A percentile compares a stretch with the other conserved stretches of the same genome.
Evolutionary conservation across 2,888 invertebrate species (phyloP).

Genomic region (Pollenia labialis): DNA sequence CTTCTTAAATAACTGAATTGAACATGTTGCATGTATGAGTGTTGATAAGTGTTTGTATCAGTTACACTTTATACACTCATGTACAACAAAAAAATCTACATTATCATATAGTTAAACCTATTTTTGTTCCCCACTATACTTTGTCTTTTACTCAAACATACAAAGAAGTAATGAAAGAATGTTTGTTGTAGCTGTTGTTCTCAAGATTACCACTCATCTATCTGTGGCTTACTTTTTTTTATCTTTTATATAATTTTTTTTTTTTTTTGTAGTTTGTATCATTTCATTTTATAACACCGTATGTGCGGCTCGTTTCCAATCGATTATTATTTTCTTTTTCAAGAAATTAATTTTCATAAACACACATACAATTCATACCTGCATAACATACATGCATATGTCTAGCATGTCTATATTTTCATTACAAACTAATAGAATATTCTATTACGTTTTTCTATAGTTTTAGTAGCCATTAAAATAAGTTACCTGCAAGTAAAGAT

Average conservation of each 20-base stretch:
- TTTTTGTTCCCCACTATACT: background rate
- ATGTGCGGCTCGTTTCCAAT: constrained; percentile 19
- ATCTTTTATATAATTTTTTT: background rate
- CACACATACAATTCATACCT: no score
- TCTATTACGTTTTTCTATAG: constrained; percentile 12
- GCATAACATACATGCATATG: no score
- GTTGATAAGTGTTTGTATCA: constrained; percentile 46
- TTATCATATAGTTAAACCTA: constrained; percentile 21
- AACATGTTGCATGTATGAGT: background rate
- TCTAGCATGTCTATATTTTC: background rate
- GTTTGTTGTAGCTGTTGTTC: background rate
- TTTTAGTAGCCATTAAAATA: constrained; percentile 28
- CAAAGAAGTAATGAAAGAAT: constrained; percentile 8
- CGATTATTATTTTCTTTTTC: constrained; percentile 4
- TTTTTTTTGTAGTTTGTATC: constrained; percentile 13
- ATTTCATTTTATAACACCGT: constrained; percentile 20
- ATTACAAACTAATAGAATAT: constrained; percentile 35
- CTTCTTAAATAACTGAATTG: background rate
- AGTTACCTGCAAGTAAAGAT: constrained; percentile 31
- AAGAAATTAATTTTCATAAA: background rate
- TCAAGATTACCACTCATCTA: constrained; percentile 8
- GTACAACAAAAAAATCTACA: constrained; percentile 22
- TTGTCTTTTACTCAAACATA: background rate
- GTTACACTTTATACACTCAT: constrained; percentile 28
- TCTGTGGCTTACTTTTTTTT: constrained; percentile 22